A percentile compares a stretch with the other conserved stretches of the same genome.
phyloP scores from a whole-genome alignment of 2,113 vertebrate genomes.

The Tachysurus vachellii region DNA sequence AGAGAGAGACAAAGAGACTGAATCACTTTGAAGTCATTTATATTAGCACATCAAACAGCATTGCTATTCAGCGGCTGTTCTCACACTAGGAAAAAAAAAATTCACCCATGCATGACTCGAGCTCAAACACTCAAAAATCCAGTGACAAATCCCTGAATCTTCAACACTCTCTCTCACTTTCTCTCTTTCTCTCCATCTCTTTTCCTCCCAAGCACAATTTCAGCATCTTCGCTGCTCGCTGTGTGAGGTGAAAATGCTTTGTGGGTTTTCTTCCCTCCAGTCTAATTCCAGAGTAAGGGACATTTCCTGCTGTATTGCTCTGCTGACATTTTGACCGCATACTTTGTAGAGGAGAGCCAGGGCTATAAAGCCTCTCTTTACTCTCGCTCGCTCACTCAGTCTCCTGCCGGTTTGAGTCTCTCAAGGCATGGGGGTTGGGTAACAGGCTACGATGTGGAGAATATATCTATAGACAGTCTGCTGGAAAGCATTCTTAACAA shows the following conservation, averaged over 20 bases:
- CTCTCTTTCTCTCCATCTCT: background rate
- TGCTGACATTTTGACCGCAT: constrained; percentile 42
- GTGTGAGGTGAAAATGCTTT: constrained; percentile 39
- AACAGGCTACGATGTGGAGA: background rate
- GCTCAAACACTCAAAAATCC: constrained; percentile 24
- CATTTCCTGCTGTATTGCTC: constrained; percentile 42
- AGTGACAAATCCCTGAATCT: constrained; percentile 30
- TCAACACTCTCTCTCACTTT: constrained; percentile 12
- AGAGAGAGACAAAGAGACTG: constrained; percentile 1
- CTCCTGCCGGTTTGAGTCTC: constrained; percentile 1
- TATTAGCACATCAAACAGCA: constrained; percentile 40
- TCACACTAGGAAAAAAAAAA: constrained; percentile 24
- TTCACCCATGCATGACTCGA: constrained; percentile 22
- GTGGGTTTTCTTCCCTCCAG: constrained; percentile 29
- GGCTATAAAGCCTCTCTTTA: constrained; percentile 18
- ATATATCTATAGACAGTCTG: background rate
- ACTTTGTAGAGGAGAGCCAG: constrained; percentile 33
- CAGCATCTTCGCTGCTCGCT: constrained; percentile 33
- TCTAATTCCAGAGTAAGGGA: constrained; percentile 31
- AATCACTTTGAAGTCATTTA: constrained; percentile 42
- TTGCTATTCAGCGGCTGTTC: constrained; percentile 20
- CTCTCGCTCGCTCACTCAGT: constrained; percentile 8
- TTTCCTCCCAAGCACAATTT: constrained; percentile 20
- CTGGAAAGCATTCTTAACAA: constrained; percentile 12
- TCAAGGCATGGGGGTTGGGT: constrained; percentile 26